These are phyloP conservation scores for roundworm (Caenorhabditis elegans) DNA, from an alignment of 1,140 invertebrate species.

Conservation along the genomic window DNA sequence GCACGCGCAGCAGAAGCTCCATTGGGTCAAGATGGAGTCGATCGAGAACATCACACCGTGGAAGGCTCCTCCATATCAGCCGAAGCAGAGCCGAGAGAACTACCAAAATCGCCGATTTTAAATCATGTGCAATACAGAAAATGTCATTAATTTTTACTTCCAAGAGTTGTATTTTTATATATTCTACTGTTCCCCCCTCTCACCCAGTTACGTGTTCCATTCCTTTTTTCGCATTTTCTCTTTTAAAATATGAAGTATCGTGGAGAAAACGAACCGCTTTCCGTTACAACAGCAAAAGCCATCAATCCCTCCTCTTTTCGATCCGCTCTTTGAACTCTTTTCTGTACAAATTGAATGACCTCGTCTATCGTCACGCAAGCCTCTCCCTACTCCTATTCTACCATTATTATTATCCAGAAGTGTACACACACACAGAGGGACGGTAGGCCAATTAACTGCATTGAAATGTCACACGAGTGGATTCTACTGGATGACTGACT, in stretches of 20 bases:
- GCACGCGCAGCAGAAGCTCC: not conserved
- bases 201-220: no score
- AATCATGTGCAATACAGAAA: no score
- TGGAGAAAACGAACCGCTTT: no score
- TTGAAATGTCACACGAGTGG: conserved; percentile 31
- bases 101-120: no score
- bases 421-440: not conserved
- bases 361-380: conserved; percentile 16
- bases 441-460: conserved; percentile 31
- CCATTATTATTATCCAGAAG: conserved; percentile 34
- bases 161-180: no score
- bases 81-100: no score
- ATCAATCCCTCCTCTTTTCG: not conserved
- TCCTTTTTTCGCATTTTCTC: no score
- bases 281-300: no score
- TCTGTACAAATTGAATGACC: conserved; percentile 3
- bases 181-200: no score
- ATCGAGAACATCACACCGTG: not conserved
- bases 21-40: not conserved
- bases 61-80: not conserved
- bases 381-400: not conserved
- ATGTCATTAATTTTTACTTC: no score
- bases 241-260: no score
- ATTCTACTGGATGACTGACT: not conserved
- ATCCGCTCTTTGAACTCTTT: not conserved